phyloP scores from a whole-genome alignment of 1,140 invertebrate species.

The Drosophila pseudoobscura region DNA sequence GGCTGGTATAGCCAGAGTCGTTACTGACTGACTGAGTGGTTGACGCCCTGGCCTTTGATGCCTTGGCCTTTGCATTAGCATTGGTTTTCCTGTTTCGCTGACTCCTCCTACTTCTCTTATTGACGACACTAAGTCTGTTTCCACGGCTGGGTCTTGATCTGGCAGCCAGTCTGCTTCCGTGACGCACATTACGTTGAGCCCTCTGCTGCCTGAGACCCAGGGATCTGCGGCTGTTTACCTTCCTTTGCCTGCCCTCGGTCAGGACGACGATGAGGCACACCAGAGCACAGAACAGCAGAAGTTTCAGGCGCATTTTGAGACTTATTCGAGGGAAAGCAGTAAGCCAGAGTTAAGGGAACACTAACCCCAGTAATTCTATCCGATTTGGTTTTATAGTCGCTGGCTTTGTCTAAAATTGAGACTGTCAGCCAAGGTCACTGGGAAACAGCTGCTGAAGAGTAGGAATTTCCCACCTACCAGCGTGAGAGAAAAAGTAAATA shows the following conservation, averaged over 20 bases:
- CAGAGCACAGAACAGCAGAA: constrained; percentile 25
- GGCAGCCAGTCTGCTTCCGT: constrained; percentile 1
- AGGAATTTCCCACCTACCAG: constrained; percentile 8
- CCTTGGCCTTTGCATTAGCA: background rate
- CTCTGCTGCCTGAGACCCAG: background rate
- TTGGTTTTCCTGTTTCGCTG: constrained; percentile 7
- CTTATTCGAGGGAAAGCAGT: background rate
- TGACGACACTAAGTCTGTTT: constrained; percentile 13
- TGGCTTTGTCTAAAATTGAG: background rate
- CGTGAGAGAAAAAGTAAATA: constrained; percentile 20
- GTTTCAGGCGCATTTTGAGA: constrained; percentile 25
- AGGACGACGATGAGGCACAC: constrained; percentile 33
- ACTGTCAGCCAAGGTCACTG: constrained; percentile 17
- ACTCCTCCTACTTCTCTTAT: constrained; percentile 1
- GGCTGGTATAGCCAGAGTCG: background rate
- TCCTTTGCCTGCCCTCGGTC: constrained; percentile 28
- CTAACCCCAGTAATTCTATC: constrained; percentile 14
- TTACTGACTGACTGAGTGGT: background rate
- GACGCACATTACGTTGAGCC: background rate
- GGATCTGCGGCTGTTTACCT: background rate
- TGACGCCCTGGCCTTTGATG: background rate
- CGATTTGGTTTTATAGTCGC: constrained; percentile 32
- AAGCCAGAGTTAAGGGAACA: constrained; percentile 6
- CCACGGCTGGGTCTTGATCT: background rate
- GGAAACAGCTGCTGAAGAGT: constrained; percentile 27